Conservation (phyloP, 1,140 invertebrate species). For the Saccostrea glomerata region DNA sequence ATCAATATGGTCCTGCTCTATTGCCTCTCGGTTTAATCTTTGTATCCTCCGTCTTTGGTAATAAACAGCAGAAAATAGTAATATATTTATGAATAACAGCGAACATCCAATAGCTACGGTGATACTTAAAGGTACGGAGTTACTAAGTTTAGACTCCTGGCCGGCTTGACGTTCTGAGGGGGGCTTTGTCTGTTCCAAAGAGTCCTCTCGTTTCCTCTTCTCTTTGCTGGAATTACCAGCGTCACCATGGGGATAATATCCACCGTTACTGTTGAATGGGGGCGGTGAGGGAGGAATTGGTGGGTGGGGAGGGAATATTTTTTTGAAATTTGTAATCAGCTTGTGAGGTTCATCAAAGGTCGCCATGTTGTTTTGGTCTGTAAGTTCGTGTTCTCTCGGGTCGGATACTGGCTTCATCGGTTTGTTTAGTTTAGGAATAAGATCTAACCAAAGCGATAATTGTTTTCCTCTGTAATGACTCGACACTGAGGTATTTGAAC, state of each 20-base stretch:
- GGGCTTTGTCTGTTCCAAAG: neutral
- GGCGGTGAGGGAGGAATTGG: constrained; percentile 70
- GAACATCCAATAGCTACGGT: constrained; percentile 96
- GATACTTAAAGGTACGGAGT: constrained; percentile 79
- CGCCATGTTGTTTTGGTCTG: constrained; percentile 80
- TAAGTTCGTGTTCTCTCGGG: constrained; percentile 87
- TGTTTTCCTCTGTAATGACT: constrained; percentile 97
- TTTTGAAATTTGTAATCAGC: constrained; percentile 66
- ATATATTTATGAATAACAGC: constrained; percentile 91
- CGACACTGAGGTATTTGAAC: constrained; percentile 81
- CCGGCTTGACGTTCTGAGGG: neutral
- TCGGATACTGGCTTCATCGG: constrained; percentile 85
- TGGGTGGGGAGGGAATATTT: constrained; percentile 76
- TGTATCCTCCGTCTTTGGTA: constrained; percentile 91
- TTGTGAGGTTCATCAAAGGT: constrained; percentile 73
- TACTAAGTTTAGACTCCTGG: constrained; percentile 22
- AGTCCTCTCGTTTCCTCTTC: neutral
- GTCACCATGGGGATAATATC: constrained; percentile 55
- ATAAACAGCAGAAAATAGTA: constrained; percentile 97
- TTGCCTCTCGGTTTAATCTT: constrained; percentile 53
- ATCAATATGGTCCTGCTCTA: constrained; percentile 31
- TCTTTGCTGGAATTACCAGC: neutral
- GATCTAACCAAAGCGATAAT: constrained; percentile 96
- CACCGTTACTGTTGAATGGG: constrained; percentile 74
- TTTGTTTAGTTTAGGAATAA: constrained; percentile 96